These are phyloP conservation scores for Apis cerana DNA, from an alignment of 1,140 invertebrate genomes.

Conservation along the genomic window DNA sequence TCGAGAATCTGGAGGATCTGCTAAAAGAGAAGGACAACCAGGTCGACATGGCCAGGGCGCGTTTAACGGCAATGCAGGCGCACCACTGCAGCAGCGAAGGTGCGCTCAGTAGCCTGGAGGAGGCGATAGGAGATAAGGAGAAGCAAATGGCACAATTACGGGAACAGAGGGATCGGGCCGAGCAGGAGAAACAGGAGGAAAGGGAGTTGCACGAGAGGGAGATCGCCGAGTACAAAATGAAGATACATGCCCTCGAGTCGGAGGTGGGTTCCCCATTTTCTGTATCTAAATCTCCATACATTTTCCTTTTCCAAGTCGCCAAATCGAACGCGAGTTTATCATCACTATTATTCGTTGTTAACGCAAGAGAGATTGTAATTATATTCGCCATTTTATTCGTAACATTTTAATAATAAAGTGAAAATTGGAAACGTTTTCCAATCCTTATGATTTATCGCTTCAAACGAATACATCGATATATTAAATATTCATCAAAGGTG, in stretches of 20 bases:
- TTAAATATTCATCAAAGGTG: background rate
- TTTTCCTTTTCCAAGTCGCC: background rate
- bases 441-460: too few species aligned
- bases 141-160: conserved; percentile 96
- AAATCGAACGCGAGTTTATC: background rate
- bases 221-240: conserved; percentile 97
- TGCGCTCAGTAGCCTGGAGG: conserved; percentile 94
- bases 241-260: conserved; percentile 93
- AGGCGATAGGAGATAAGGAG: conserved; percentile 97
- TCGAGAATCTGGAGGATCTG: conserved; percentile 98
- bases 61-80: conserved; percentile 94
- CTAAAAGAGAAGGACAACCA: conserved; percentile 99
- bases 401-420: too few species aligned
- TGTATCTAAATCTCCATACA: background rate
- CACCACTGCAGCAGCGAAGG: conserved; percentile 96
- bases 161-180: conserved; percentile 96
- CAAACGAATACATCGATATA: too few species aligned
- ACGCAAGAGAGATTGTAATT: background rate
- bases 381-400: too few species aligned
- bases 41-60: conserved; percentile 95
- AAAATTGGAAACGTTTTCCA: too few species aligned
- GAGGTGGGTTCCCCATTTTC: conserved; percentile 81
- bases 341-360: background rate
- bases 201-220: conserved; percentile 95
- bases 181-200: conserved; percentile 98